Base-by-base conservation (phyloP, 2,797 vertebrate genomes). In the Anniella stebbinsi region DNA sequence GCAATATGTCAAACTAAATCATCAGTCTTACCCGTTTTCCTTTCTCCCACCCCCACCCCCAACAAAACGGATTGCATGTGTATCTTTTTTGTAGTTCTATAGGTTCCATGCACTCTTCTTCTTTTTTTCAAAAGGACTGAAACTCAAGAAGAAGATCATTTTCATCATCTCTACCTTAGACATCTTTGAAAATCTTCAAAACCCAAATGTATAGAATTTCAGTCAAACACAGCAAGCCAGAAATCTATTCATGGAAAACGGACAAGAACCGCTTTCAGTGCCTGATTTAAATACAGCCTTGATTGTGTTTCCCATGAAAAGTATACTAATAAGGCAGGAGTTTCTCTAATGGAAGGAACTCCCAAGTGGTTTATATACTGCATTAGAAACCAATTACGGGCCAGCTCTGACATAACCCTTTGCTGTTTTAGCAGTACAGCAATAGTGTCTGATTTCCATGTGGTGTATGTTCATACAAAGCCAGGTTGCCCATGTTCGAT, bases 301-400 rank as follows among this genome's bases (percentile, higher is more conserved):
- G 45, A 81, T 66, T 89, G 70, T 82, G 60, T 84, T 92, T 83
- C 86, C 77, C 72, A 77, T 21, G 23, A 88, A 93, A 93, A n/a
- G 70, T 83, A 91, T 0, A 0, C 54, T 93, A 95, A 91, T 77
- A 93, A 90, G 90, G 41, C n/a, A 92, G 87, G 6, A 92, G 54
- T 17, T 36, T 17, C 5, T 83, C 36, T 89, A 89, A 91, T 77
- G 70, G 77, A 94, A 89, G 33, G 45, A 48, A 13, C 77, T 94
- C 92, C 80, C 83, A 91, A 80, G 92, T 87, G 41, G 25, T 77
- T 82, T 48, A 0, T 83, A 54, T 78, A 72, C 88, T 90, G 41
- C 75, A 91, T 87, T 69, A 82, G 6, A 45, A 83, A n/a, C 21
- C 33, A 90, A 69, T 76, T 30, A 84, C 77, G 28, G 30, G 70